phyloP scores from a whole-genome alignment of 2,113 vertebrate genomes.

The Fukomys damarensis region DNA sequence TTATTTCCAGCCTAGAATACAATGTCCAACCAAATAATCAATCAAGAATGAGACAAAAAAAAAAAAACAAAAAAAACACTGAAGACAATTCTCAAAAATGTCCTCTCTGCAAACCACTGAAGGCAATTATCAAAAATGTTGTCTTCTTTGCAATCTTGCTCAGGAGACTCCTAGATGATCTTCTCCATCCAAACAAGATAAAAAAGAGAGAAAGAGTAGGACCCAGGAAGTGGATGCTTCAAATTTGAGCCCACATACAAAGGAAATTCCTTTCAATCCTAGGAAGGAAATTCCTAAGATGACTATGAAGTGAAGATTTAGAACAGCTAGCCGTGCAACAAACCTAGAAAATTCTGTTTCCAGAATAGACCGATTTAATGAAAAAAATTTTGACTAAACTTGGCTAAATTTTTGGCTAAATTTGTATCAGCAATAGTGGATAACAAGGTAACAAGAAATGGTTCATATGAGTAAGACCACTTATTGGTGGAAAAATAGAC shows the following conservation, averaged over 20 bases:
- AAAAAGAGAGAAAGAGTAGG: constrained; percentile 22
- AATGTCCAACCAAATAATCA: background rate
- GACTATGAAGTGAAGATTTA: constrained; percentile 59
- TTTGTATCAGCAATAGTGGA: background rate
- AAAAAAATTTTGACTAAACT: background rate
- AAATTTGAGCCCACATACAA: constrained; percentile 60
- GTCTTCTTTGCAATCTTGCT: background rate
- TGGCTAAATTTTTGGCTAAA: too few species aligned
- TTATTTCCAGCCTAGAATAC: background rate
- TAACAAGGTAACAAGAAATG: background rate
- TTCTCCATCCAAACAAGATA: background rate
- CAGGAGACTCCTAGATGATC: constrained; percentile 6
- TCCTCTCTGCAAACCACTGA: background rate
- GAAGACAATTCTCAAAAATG: background rate
- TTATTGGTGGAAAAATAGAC: background rate
- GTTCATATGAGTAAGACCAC: background rate
- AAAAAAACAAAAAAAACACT: background rate
- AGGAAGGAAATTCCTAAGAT: constrained; percentile 75
- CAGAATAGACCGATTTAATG: background rate
- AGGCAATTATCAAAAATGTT: background rate
- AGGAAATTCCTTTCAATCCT: constrained; percentile 71
- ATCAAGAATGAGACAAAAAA: background rate
- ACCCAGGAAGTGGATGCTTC: constrained; percentile 55
- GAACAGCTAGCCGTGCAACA: constrained; percentile 34
- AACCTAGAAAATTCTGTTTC: constrained; percentile 42